Percentiles rank a stretch among this genome's conserved stretches.
These are phyloP conservation scores for Bubalus kerabau DNA, from an alignment of 2,113 vertebrate genomes.

Conservation along the genomic window DNA sequence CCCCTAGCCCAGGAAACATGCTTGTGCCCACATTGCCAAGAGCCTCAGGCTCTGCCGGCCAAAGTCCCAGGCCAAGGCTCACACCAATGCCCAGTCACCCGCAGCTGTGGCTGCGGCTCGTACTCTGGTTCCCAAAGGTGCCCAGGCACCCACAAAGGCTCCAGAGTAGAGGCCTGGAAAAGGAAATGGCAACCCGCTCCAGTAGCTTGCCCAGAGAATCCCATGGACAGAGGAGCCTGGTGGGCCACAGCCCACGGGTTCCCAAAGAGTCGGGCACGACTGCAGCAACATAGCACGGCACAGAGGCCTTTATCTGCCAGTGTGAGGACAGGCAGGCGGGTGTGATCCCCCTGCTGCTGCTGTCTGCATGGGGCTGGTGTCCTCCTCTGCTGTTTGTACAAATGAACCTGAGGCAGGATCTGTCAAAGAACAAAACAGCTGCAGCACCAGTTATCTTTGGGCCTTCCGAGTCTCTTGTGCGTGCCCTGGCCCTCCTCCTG, in stretches of 20 bases:
- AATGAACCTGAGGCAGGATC: background rate
- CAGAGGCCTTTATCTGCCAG: background rate
- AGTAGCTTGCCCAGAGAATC: background rate
- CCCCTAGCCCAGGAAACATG: background rate
- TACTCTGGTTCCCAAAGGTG: background rate
- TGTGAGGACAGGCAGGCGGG: background rate
- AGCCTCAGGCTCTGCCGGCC: background rate
- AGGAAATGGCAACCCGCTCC: background rate
- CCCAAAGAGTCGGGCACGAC: background rate
- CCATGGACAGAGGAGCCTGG: background rate
- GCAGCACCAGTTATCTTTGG: background rate
- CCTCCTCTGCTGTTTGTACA: background rate
- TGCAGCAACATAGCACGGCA: rapidly evolving
- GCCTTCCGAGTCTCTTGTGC: background rate
- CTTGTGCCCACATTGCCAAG: background rate
- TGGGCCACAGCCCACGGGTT: background rate
- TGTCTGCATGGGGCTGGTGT: background rate
- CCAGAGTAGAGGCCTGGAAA: background rate
- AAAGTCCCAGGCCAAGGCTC: background rate
- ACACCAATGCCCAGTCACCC: background rate
- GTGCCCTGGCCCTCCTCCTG: background rate
- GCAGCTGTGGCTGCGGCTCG: background rate
- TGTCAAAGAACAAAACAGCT: background rate
- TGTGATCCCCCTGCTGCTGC: background rate
- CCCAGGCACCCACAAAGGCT: background rate